phyloP scores from a whole-genome alignment of 2,888 invertebrate genomes.

The Hirtodrosophila duncani region DNA sequence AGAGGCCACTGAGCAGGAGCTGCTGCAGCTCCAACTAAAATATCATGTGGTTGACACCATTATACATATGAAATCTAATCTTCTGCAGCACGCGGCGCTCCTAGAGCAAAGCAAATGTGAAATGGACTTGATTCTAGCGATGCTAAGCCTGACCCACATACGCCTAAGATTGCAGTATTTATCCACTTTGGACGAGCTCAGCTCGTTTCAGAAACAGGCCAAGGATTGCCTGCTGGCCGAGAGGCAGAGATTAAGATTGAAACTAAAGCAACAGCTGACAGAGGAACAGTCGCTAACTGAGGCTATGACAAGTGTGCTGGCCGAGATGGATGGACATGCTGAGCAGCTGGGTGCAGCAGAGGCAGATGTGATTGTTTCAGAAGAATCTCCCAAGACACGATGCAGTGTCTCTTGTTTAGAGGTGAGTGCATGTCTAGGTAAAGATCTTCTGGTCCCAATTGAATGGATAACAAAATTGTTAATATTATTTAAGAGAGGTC shows the following conservation, averaged over 20 bases:
- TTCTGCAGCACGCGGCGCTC: constrained; percentile 4
- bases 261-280: constrained; percentile 5
- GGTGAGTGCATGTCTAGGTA: constrained; percentile 43
- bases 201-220: constrained; percentile 60
- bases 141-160: constrained; percentile 54
- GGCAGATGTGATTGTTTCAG: too few relatives aligned
- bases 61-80: constrained; percentile 9
- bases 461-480: too few relatives aligned
- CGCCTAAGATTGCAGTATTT: constrained; percentile 55
- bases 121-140: constrained; percentile 38
- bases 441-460: too few relatives aligned
- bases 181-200: constrained; percentile 6
- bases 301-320: constrained; percentile 9
- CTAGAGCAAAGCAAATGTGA: constrained; percentile 7
- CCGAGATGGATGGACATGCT: constrained; percentile 13
- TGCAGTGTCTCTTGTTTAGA: constrained; percentile 69
- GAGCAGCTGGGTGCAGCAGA: constrained; percentile 1
- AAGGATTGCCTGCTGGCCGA: constrained; percentile 42
- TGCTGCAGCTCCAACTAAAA: constrained; percentile 67
- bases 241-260: neutral
- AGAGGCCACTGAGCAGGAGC: constrained; percentile 44
- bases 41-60: constrained; percentile 32
- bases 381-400: constrained; percentile 21
- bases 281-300: constrained; percentile 2
- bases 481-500: too few relatives aligned